phyloP scores from a whole-genome alignment of 2,113 vertebrate species.

The Aspiorhynchus laticeps region DNA sequence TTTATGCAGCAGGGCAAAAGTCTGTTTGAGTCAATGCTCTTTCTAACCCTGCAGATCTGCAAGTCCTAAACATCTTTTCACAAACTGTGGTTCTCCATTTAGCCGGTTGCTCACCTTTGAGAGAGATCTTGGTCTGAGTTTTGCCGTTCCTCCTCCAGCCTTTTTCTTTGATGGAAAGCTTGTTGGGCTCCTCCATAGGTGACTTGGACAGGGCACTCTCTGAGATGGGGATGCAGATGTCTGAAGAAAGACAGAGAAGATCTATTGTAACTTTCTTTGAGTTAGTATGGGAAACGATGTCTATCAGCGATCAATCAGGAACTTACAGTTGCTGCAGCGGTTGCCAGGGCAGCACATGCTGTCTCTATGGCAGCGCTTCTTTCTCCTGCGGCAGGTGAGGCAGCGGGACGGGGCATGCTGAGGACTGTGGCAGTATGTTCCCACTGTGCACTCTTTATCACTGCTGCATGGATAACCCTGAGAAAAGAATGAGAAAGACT shows the following conservation, averaged over 20 bases:
- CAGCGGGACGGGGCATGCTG: conserved; percentile 86
- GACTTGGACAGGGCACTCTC: conserved; percentile 89
- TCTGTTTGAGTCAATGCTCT: background rate
- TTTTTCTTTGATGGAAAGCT: conserved; percentile 84
- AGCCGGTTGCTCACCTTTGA: conserved; percentile 82
- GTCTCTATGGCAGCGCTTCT: conserved; percentile 93
- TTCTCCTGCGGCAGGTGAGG: conserved; percentile 87
- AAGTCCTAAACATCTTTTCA: background rate
- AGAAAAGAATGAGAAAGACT: background rate
- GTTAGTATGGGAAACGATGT: background rate
- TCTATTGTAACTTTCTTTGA: background rate
- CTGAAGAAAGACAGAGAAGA: conserved; percentile 67
- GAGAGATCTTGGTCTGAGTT: conserved; percentile 81
- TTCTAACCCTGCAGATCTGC: background rate
- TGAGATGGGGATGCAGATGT: conserved; percentile 87
- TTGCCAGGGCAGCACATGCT: conserved; percentile 95
- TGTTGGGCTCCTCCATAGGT: conserved; percentile 83
- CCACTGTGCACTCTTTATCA: conserved; percentile 91
- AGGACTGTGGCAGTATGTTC: conserved; percentile 91
- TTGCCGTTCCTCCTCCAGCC: conserved; percentile 89
- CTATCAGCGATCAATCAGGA: background rate
- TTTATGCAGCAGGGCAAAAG: background rate
- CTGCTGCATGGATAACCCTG: conserved; percentile 90
- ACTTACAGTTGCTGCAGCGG: conserved; percentile 91
- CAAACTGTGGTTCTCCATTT: background rate